These are phyloP conservation scores for Xiphophorus hellerii DNA, from an alignment of 2,113 vertebrate species.

Conservation along the genomic window DNA sequence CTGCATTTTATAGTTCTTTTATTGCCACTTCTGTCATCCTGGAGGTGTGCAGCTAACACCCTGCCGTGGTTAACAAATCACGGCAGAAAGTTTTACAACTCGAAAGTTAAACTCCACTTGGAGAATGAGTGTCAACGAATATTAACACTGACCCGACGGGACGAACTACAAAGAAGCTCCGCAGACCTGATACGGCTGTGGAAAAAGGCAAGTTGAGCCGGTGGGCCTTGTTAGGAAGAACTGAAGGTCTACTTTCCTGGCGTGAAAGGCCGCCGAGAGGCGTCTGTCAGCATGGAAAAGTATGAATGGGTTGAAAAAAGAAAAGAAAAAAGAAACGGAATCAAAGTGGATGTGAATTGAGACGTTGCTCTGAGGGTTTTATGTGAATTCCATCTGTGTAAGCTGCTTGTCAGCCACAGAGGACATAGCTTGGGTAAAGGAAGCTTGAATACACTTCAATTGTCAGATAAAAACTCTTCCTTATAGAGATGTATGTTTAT, in stretches of 20 bases:
- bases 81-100: slow-evolving; percentile 52
- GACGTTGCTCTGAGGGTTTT: slow-evolving; percentile 28
- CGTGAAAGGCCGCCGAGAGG: slow-evolving; percentile 60
- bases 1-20: slow-evolving; percentile 65
- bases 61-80: slow-evolving; percentile 54
- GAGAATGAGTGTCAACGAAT: slow-evolving; percentile 44
- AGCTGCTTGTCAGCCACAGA: slow-evolving; percentile 16
- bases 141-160: slow-evolving; percentile 59
- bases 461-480: not conserved
- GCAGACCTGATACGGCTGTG: slow-evolving; percentile 25
- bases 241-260: slow-evolving; percentile 52
- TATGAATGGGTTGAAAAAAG: slow-evolving; percentile 45
- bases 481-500: not conserved
- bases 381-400: slow-evolving; percentile 28
- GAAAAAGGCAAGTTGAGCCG: slow-evolving; percentile 30
- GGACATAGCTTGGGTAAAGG: not conserved
- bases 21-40: slow-evolving; percentile 56
- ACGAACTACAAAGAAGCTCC: slow-evolving; percentile 12
- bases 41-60: slow-evolving; percentile 67
- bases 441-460: not conserved
- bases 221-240: slow-evolving; percentile 49
- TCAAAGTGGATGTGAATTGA: slow-evolving; percentile 62
- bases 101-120: slow-evolving; percentile 53
- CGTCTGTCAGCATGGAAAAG: slow-evolving; percentile 51
- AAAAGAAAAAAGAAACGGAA: slow-evolving; percentile 25